Evolutionary conservation across 2,888 invertebrate species (phyloP).

Genomic region (Tridacna crocea): DNA sequence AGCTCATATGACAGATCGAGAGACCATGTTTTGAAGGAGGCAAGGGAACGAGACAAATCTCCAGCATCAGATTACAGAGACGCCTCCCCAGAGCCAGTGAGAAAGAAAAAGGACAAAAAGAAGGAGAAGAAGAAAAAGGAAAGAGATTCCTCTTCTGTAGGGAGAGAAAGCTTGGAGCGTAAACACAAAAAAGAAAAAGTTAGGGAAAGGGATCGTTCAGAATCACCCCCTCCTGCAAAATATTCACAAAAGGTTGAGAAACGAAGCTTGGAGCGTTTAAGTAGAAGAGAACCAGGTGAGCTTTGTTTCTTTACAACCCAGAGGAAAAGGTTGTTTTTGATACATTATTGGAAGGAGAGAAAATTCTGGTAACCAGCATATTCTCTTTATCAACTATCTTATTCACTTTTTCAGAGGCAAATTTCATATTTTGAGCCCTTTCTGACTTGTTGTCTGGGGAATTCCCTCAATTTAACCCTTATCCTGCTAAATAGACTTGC

Average conservation of each 20-base stretch:
- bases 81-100: slow-evolving; percentile 48
- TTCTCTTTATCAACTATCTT: too few relatives aligned
- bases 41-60: neutral
- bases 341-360: too few relatives aligned
- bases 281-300: slow-evolving; percentile 52
- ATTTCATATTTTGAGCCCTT: too few relatives aligned
- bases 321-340: neutral
- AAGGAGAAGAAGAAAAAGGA: slow-evolving; percentile 66
- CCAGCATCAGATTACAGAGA: slow-evolving; percentile 52
- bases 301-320: neutral
- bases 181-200: slow-evolving; percentile 56
- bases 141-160: slow-evolving; percentile 35
- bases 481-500: too few relatives aligned
- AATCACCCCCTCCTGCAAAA: slow-evolving; percentile 30
- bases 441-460: too few relatives aligned
- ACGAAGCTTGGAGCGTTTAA: slow-evolving; percentile 44
- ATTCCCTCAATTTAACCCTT: too few relatives aligned
- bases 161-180: slow-evolving; percentile 37
- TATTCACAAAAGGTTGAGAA: slow-evolving; percentile 51
- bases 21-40: neutral
- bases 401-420: too few relatives aligned
- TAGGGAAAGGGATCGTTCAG: slow-evolving; percentile 52
- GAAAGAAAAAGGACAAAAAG: slow-evolving; percentile 64
- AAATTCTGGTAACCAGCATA: too few relatives aligned
- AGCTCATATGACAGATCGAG: slow-evolving; percentile 39